Conservation (phyloP, 2,888 invertebrate species). For the Eristalis tenax region DNA sequence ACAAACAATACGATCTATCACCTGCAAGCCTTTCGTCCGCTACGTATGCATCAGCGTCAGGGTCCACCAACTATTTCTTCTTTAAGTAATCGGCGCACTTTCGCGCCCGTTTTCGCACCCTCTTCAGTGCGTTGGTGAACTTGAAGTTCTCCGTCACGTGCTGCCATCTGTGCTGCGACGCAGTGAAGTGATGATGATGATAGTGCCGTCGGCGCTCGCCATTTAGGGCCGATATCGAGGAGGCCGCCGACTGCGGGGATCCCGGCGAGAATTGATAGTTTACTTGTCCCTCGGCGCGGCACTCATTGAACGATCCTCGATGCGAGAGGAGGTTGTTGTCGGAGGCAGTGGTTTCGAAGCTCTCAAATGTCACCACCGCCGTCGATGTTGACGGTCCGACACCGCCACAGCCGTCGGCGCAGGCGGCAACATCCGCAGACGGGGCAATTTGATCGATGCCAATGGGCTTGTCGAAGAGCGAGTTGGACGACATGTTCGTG, state of each 20-base stretch:
- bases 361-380: conserved; percentile 75
- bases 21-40: not conserved
- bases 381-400: conserved; percentile 74
- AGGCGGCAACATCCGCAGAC: conserved; percentile 59
- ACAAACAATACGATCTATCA: not conserved
- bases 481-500: conserved; percentile 81
- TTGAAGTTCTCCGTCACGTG: conserved; percentile 79
- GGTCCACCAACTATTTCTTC: conserved; percentile 76
- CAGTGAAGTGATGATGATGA: conserved; percentile 73
- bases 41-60: not conserved
- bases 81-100: conserved; percentile 81
- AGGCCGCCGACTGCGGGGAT: conserved; percentile 76
- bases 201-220: conserved; percentile 52
- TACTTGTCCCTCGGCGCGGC: conserved; percentile 65
- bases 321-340: conserved; percentile 78
- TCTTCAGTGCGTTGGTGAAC: conserved; percentile 78
- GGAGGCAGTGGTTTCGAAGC: conserved; percentile 78
- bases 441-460: conserved; percentile 78
- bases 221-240: conserved; percentile 72
- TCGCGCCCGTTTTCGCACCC: conserved; percentile 80
- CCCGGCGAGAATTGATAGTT: conserved; percentile 75
- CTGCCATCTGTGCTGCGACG: conserved; percentile 75
- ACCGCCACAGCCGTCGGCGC: conserved; percentile 29
- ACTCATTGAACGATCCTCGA: conserved; percentile 72
- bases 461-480: conserved; percentile 78